Base-by-base conservation (phyloP, 2,113 vertebrate genomes). In the Phylloscopus trochiloides region DNA sequence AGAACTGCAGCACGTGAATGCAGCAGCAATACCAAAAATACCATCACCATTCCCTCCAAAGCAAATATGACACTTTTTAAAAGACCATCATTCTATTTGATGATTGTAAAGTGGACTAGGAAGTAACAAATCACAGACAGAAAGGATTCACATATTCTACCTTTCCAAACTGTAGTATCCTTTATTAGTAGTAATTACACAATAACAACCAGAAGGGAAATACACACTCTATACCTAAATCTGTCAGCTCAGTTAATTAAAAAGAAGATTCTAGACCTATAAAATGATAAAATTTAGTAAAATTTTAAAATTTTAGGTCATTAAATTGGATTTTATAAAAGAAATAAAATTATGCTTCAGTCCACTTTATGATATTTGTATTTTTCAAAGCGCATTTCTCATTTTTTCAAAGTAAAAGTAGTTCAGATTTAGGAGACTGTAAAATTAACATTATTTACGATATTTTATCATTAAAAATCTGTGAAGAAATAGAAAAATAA, bases 181-280 rank as follows among this genome's bases (percentile, higher is more conserved):
- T 98, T 98, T 97, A 98, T 98, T 98, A 99, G 98, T 98, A 98
- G 97, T 98, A 98, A 99, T 97, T 98, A 98, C 66, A 90, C 28
- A 92, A 59, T 97, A 98, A 98, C 96, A 78, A 98, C 98, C 97
- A 97, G 97, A 98, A 98, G 98, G 98, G 98, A 98, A 98, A 98
- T 98, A 97, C 95, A 96, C 97, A 98, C 97, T 97, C 97, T 97
- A 96, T 97, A 97, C 98, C 98, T 98, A 98, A 98, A 98, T 97
- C 97, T 98, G 98, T 98, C 98, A 98, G 97, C 97, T 98, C 98
- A 97, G 98, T 98, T 98, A 99, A 99, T 98, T 99, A 98, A 98
- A 98, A 99, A 98, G 97, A 98, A 98, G 87, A 98, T 98, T 98
- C 97, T 97, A 97, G 98, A 98, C 98, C 58, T 98, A 98, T 96